phyloP scores from a whole-genome alignment of 2,888 invertebrate species.

The Callimorpha dominula region DNA sequence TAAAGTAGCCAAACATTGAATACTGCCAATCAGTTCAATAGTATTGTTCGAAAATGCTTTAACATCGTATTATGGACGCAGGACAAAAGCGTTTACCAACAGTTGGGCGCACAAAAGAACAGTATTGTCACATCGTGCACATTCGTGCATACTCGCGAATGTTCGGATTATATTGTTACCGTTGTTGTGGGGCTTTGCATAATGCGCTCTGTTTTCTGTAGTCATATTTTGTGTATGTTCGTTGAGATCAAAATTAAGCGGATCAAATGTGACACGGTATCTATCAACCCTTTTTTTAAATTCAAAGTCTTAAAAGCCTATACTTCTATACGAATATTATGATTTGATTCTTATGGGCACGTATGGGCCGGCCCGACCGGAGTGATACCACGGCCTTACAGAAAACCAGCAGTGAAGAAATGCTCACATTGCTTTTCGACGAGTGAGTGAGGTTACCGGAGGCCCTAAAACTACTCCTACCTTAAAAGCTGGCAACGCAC shows the following conservation, averaged over 20 bases:
- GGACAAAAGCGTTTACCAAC: constrained; percentile 29
- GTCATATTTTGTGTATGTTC: constrained; percentile 9
- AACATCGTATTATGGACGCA: constrained; percentile 8
- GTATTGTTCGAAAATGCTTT: constrained; percentile 7
- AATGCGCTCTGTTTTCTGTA: constrained; percentile 15
- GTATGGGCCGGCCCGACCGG: no score
- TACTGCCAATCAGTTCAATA: background rate
- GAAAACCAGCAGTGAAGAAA: no score
- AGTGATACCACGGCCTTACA: no score
- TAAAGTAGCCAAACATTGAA: constrained; percentile 3
- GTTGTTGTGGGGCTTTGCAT: constrained; percentile 24
- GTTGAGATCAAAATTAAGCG: background rate
- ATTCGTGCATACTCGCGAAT: constrained; percentile 10
- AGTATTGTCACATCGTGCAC: constrained; percentile 24
- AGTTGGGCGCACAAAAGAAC: constrained; percentile 34
- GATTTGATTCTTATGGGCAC: no score
- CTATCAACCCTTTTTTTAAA: background rate
- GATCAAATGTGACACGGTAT: background rate
- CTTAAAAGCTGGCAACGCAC: no score
- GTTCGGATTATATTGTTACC: constrained; percentile 15
- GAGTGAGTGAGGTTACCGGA: no score
- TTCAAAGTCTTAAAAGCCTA: background rate
- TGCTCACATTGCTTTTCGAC: no score
- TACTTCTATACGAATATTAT: background rate
- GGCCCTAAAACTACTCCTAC: no score